These are phyloP conservation scores for Hydrophis major DNA, from an alignment of 2,797 vertebrate genomes.

Conservation along the genomic window DNA sequence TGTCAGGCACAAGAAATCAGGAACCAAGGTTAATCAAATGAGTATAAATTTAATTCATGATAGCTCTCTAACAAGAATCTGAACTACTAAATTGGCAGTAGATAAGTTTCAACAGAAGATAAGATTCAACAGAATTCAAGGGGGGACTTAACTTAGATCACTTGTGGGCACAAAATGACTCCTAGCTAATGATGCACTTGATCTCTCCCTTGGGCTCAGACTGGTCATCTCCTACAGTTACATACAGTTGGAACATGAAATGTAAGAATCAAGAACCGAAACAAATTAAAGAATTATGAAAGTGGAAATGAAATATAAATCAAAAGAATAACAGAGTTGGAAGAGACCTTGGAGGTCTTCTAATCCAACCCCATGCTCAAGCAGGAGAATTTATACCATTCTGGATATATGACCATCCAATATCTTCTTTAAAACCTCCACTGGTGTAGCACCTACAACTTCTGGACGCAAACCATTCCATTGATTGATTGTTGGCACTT, in stretches of 20 bases:
- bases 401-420: neutral
- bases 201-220: no score
- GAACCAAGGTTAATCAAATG: neutral
- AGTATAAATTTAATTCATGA: neutral
- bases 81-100: neutral
- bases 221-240: neutral
- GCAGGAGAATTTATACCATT: no score
- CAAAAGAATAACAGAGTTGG: neutral
- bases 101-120: neutral
- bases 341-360: neutral
- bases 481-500: no score
- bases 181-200: no score
- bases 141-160: no score
- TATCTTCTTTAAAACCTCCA: neutral
- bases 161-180: no score
- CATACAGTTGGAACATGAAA: neutral
- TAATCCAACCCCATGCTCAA: neutral
- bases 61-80: neutral
- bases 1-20: neutral
- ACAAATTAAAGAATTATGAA: neutral
- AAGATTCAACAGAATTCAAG: neutral
- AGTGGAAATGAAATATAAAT: neutral
- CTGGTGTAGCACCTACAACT: neutral
- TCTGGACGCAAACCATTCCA: no score
- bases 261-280: neutral